phyloP scores from a whole-genome alignment of 1,140 invertebrate genomes.

The Pseudomyrmex gracilis region DNA sequence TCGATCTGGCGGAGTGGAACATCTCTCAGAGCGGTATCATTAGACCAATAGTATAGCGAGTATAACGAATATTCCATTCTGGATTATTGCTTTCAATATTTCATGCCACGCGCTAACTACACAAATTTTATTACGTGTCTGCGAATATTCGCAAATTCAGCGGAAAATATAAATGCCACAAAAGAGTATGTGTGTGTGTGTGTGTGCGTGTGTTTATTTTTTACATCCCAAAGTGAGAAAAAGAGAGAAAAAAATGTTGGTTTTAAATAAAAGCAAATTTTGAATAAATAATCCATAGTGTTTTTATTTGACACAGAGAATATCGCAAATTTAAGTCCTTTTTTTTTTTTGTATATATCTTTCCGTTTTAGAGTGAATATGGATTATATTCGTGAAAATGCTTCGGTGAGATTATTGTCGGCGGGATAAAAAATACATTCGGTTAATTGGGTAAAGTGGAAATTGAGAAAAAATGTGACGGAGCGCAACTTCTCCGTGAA shows the following conservation, averaged over 20 bases:
- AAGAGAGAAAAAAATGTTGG: no score
- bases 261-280: no score
- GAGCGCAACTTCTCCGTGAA: background rate
- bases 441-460: background rate
- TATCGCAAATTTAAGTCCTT: no score
- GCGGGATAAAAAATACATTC: constrained; percentile 1
- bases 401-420: background rate
- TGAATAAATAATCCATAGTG: no score
- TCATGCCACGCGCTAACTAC: background rate
- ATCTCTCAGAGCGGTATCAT: constrained; percentile 1
- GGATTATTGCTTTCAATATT: constrained; percentile 12
- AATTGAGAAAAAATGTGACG: no score
- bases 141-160: constrained; percentile 5
- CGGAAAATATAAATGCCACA: background rate
- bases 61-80: background rate
- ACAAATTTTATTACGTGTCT: background rate
- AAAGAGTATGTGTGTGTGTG: background rate
- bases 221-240: no score
- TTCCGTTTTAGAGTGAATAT: background rate
- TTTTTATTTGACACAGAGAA: no score
- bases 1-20: background rate
- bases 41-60: background rate
- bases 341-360: background rate
- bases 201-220: no score
- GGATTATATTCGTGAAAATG: background rate